Evolutionary conservation across 1,140 invertebrate species (phyloP).

Genomic region (Lucilia cuprina): DNA sequence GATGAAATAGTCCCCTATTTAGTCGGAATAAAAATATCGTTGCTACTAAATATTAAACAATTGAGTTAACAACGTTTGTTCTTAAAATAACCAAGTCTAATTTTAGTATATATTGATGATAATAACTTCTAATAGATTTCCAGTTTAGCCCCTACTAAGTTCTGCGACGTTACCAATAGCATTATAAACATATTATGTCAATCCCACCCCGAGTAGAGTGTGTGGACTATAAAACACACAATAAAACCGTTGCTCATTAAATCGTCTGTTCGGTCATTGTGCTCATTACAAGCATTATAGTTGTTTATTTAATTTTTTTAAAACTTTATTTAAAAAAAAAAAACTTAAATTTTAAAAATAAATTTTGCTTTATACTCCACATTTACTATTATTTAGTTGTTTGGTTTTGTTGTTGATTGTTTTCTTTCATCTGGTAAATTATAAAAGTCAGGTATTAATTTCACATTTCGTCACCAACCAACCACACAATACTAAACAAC

Average conservation of each 20-base stretch:
- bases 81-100: no score
- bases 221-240: neutral
- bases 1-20: no score
- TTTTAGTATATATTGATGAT: no score
- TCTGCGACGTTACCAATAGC: no score
- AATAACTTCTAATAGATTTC: no score
- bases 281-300: neutral
- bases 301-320: neutral
- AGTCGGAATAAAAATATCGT: no score
- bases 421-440: neutral
- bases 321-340: neutral
- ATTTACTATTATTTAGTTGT: neutral
- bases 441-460: conserved; percentile 7
- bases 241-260: neutral
- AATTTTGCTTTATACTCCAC: neutral
- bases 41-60: no score
- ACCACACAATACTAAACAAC: neutral
- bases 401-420: neutral
- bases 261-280: neutral
- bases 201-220: no score
- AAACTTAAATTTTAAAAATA: neutral
- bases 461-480: neutral
- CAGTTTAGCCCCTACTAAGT: no score
- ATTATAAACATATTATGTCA: no score
- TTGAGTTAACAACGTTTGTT: no score